phyloP scores from a whole-genome alignment of 2,113 vertebrate genomes.

The Elaphurus davidianus region DNA sequence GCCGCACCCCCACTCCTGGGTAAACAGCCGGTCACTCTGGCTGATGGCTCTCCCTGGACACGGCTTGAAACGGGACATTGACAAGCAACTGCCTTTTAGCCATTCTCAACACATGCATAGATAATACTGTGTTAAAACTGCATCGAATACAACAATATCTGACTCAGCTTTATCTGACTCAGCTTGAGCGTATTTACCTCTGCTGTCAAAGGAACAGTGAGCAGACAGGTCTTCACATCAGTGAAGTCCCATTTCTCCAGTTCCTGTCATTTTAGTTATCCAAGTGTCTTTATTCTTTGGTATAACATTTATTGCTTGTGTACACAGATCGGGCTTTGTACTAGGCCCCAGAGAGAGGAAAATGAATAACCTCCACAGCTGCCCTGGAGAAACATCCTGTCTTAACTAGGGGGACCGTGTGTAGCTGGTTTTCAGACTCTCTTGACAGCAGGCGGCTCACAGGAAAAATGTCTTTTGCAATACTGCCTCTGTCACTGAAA shows the following conservation, averaged over 20 bases:
- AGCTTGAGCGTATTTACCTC: background rate
- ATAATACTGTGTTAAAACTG: background rate
- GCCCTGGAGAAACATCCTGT: background rate
- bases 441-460: background rate
- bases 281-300: background rate
- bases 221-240: too few relatives aligned
- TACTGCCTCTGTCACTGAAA: background rate
- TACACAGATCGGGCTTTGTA: background rate
- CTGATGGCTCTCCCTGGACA: background rate
- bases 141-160: fast-evolving
- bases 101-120: fast-evolving
- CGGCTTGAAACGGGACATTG: fast-evolving
- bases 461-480: background rate
- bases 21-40: background rate
- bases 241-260: background rate
- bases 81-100: background rate
- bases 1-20: fast-evolving
- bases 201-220: background rate
- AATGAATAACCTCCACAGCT: background rate
- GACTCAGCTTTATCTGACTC: background rate
- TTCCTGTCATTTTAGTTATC: background rate
- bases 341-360: too few relatives aligned
- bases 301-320: background rate
- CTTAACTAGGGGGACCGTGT: fast-evolving
- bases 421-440: background rate